Evolutionary conservation across 1,140 invertebrate genomes (phyloP).

Genomic region (Hypsibius dujardini): DNA sequence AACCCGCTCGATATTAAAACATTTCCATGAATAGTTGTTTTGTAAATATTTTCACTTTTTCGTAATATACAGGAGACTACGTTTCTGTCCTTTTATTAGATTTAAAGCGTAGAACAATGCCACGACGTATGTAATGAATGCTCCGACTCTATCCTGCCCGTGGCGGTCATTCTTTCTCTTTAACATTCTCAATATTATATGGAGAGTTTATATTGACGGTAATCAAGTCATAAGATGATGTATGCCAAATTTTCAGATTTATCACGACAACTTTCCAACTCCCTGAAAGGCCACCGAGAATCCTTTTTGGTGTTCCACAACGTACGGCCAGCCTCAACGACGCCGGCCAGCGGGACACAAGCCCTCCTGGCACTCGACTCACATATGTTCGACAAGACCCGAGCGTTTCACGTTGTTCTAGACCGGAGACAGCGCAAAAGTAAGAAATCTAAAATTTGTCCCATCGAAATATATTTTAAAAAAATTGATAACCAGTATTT

Average conservation of each 20-base stretch:
- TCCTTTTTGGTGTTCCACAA: not conserved
- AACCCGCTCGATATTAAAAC: too few relatives aligned
- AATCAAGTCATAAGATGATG: not conserved
- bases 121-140: too few relatives aligned
- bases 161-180: too few relatives aligned
- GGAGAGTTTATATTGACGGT: too few relatives aligned
- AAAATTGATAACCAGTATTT: not conserved
- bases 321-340: not conserved
- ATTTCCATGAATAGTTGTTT: too few relatives aligned
- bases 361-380: conserved; percentile 11
- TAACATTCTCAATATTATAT: too few relatives aligned
- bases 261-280: not conserved
- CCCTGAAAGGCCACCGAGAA: not conserved
- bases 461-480: not conserved
- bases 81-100: too few relatives aligned
- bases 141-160: too few relatives aligned
- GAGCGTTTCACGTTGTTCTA: not conserved
- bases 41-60: too few relatives aligned
- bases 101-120: too few relatives aligned
- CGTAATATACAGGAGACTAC: too few relatives aligned
- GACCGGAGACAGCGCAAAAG: not conserved
- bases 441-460: not conserved
- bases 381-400: conserved; percentile 2
- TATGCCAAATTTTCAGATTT: not conserved
- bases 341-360: not conserved